Evolutionary conservation across 2,888 invertebrate genomes (phyloP), one percentile per base, ranked within the genome.

Genomic region (Trachelus stipa): DNA sequence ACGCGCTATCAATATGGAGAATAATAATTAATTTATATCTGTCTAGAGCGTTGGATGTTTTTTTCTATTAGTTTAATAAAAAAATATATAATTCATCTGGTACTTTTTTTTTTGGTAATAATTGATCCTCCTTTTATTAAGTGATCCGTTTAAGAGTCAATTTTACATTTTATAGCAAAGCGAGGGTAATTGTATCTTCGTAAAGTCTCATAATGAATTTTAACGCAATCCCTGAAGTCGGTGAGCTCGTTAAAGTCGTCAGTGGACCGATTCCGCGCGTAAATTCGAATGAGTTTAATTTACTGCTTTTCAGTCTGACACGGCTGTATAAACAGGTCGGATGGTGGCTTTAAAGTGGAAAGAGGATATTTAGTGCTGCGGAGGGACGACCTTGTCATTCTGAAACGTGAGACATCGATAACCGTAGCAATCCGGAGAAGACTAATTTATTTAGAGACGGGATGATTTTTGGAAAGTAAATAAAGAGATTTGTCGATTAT

Each of bases 281-380:
- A 71, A 71, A 71, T 71, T 71, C 33, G 12, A 33, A 12, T 12
- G 33, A 34, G 12, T 71, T 34, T 31, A 31, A 71, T 71, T 71
- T 71, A 71, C 71, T 31, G 71, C 31, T 71, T 71, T 71, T 6
- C 71, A 30, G 12, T 71, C 31, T 34, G 71, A 31, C 33, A 71
- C 31, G 71, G 33, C 71, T 71, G 71, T 71, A 34, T 71, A 71
- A 34, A 71, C 71, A 34, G 9, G 23, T 34, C 71, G 71, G 34
- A 31, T 31, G 33, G 71, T 15, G 71, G 31, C 2, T 56, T 56
- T 56, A 56, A 23, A 56, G 23, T 23, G 56, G 6, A 56, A 56
- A 23, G 23, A 56, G 23, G 56, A 56, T 56, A 23, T 56, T 56
- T 56, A 56, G 56, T 56, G 56, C 23, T 56, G 56, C 56, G 56